phyloP scores from a whole-genome alignment of 2,888 invertebrate species.

The Drosophila anomalata region DNA sequence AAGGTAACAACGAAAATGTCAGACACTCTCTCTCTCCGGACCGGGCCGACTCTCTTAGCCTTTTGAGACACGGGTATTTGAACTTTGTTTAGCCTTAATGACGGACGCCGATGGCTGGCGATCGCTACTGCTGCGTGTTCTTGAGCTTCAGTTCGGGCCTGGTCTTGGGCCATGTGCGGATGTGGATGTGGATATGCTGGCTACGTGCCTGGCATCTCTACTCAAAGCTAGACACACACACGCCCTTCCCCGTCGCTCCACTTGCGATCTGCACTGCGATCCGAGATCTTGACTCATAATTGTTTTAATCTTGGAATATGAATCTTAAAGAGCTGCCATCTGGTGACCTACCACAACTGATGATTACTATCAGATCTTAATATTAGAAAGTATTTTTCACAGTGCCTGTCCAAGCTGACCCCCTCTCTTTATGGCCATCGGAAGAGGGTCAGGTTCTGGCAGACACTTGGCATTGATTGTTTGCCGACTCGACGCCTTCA shows the following conservation, averaged over 20 bases:
- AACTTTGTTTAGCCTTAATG: conserved; percentile 55
- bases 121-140: conserved; percentile 50
- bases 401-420: conserved; percentile 10
- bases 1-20: conserved; percentile 45
- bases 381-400: conserved; percentile 8
- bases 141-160: conserved; percentile 54
- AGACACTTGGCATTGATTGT: conserved; percentile 18
- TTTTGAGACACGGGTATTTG: conserved; percentile 48
- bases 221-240: conserved; percentile 22
- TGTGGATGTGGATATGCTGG: conserved; percentile 22
- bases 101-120: conserved; percentile 41
- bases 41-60: conserved; percentile 29
- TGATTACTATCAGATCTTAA: not conserved
- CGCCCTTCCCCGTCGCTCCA: not conserved
- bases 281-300: conserved; percentile 1
- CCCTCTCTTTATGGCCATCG: conserved; percentile 30
- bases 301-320: conserved; percentile 12
- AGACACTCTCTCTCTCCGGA: conserved; percentile 22
- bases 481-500: conserved; percentile 4
- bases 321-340: not conserved
- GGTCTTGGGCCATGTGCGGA: conserved; percentile 58
- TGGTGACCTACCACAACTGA: not conserved
- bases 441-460: conserved; percentile 36
- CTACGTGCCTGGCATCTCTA: conserved; percentile 64
- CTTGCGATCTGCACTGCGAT: conserved; percentile 16